Evolutionary conservation across 2,888 invertebrate species (phyloP).

Genomic region (Platycheirus albimanus): DNA sequence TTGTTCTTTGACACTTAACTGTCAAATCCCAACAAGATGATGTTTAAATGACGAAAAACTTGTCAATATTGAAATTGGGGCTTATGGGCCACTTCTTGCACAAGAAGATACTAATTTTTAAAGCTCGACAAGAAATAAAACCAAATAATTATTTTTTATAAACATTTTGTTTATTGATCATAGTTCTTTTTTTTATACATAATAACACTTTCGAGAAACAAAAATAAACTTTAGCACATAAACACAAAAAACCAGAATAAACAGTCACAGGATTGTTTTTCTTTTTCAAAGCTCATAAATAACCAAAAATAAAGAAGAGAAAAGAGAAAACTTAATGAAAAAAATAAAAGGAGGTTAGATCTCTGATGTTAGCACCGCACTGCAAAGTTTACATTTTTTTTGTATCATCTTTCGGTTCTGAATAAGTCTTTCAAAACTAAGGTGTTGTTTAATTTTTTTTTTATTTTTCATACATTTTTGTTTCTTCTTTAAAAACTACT

Average conservation of each 20-base stretch:
- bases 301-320: constrained; percentile 51
- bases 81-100: too few relatives aligned
- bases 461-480: constrained; percentile 36
- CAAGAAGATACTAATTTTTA: too few relatives aligned
- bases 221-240: constrained; percentile 59
- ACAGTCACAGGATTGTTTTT: constrained; percentile 3
- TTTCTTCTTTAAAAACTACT: constrained; percentile 62
- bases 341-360: constrained; percentile 31
- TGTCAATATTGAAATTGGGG: too few relatives aligned
- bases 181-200: constrained; percentile 52
- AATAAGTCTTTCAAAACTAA: constrained; percentile 31
- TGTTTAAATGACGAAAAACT: too few relatives aligned
- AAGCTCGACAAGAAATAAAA: too few relatives aligned
- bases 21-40: too few relatives aligned
- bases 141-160: constrained; percentile 42
- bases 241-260: constrained; percentile 56
- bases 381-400: constrained; percentile 41
- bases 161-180: constrained; percentile 59
- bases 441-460: constrained; percentile 20
- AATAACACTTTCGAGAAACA: constrained; percentile 69
- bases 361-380: constrained; percentile 65
- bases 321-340: constrained; percentile 53
- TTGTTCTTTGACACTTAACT: too few relatives aligned
- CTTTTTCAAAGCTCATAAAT: constrained; percentile 21
- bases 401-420: too few relatives aligned